Evolutionary conservation across 2,113 vertebrate species (phyloP), one percentile per base, ranked within the genome.

Genomic region (Grammomys dolichurus): DNA sequence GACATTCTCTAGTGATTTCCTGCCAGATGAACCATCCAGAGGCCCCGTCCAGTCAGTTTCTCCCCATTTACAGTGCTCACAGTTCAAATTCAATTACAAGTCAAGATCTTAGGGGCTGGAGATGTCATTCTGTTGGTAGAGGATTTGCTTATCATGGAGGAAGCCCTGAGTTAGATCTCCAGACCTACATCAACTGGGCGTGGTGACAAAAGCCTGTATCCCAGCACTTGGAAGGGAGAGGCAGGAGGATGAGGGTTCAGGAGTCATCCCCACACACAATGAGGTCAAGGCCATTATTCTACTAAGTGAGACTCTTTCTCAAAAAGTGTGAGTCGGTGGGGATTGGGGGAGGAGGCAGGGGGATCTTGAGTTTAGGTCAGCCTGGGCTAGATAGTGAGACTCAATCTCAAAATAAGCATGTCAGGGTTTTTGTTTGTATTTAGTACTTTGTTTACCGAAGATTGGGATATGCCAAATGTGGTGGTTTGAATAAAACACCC

Each of bases 31-130:
- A 22, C 54, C 36, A 5, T 17, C 19, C 9, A 7, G 58, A 11
- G 13, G 0, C 0, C 10, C 6, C 7, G 31, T 7, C 8, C 1
- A 0, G 51, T 33, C 1, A 22, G 28, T 78, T 31, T 31, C 5
- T 16, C n/a, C 1, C 8, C 36, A 36, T 3, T 65, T 58, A 65
- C 1, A 51, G 63, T 20, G 56, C 7, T 67, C 40, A 31, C 13
- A 2, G 13, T 24, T 22, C 72, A 13, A 51, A 7, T 72, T n/a
- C 28, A 36, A 20, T 46, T n/a, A 36, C 60, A 43, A 81, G 24
- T 33, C 63, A 72, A 31, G 24, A 28, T 70, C 43, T 58, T 60
- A 46, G 40, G 56, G 26, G 60, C 48, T 6, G 8, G 16, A 40
- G 26, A 46, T 43, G 28, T 33, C 5, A 16, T 28, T 46, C 26